Conservation (phyloP, 2,113 vertebrate species). For the Climacteris rufus region DNA sequence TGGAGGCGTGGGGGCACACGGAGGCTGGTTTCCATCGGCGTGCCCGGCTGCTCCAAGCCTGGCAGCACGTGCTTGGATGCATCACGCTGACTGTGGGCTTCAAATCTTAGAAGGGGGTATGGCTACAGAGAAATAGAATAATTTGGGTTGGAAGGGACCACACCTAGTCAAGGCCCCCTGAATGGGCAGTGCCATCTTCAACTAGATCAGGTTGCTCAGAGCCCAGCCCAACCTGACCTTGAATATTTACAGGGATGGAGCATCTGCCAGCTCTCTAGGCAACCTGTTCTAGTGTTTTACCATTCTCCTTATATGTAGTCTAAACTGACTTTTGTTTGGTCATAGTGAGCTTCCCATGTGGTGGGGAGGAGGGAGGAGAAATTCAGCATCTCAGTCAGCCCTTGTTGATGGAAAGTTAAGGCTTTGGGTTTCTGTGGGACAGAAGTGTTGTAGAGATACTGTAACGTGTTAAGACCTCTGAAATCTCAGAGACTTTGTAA, state of each 20-base stretch:
- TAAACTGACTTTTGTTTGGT: not conserved
- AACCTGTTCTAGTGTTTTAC: not conserved
- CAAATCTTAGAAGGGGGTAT: fast-evolving
- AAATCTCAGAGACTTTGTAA: not conserved
- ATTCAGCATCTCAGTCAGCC: not conserved
- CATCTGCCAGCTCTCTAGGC: not conserved
- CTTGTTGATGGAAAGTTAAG: not conserved
- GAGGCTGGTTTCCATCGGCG: fast-evolving
- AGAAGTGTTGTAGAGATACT: not conserved
- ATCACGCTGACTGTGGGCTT: not conserved
- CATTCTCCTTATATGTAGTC: not conserved
- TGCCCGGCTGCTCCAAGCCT: not conserved
- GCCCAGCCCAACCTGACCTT: not conserved
- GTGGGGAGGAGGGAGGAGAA: not conserved
- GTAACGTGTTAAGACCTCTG: not conserved
- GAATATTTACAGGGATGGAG: not conserved
- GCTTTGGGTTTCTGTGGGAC: not conserved
- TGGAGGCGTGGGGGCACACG: not conserved
- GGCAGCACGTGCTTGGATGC: fast-evolving
- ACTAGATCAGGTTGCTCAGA: not conserved
- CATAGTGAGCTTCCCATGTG: not conserved
- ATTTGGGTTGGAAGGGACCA: not conserved
- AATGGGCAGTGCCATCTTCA: not conserved
- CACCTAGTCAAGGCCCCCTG: not conserved
- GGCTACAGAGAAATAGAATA: not conserved